Conservation (phyloP, 1,140 invertebrate genomes). For the Bathynomus jamesi region DNA sequence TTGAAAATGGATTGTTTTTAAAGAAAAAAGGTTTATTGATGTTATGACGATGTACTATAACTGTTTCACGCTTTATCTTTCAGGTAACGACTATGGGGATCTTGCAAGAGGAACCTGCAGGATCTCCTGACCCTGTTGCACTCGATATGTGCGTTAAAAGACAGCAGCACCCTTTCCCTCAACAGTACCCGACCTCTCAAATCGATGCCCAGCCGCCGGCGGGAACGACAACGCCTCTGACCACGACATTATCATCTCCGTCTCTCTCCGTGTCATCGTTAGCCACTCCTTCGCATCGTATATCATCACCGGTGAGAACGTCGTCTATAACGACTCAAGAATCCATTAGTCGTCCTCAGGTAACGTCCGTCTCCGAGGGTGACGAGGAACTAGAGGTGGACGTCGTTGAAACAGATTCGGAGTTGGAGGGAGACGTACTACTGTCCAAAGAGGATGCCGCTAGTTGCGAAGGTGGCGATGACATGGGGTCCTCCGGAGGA, state of each 20-base stretch:
- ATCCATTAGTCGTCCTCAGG: not conserved
- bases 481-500: constrained; percentile 4
- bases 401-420: constrained; percentile 35
- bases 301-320: constrained; percentile 7
- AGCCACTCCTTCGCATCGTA: not conserved
- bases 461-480: constrained; percentile 22
- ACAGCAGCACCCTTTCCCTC: not conserved
- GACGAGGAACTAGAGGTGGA: constrained; percentile 34
- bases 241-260: not conserved
- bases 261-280: not conserved
- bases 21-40: no score
- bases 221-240: not conserved
- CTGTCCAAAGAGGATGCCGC: constrained; percentile 36
- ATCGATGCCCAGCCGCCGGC: not conserved
- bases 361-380: constrained; percentile 14
- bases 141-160: constrained; percentile 36
- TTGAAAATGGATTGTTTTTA: no score
- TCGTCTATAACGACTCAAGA: not conserved
- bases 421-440: constrained; percentile 29
- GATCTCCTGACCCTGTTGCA: constrained; percentile 22
- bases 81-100: constrained; percentile 21
- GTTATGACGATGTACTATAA: no score
- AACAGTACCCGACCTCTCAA: no score
- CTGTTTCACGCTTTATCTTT: not conserved
- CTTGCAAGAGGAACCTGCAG: constrained; percentile 23